Evolutionary conservation across 2,113 vertebrate species (phyloP).

Genomic region (Mustelus asterias): DNA sequence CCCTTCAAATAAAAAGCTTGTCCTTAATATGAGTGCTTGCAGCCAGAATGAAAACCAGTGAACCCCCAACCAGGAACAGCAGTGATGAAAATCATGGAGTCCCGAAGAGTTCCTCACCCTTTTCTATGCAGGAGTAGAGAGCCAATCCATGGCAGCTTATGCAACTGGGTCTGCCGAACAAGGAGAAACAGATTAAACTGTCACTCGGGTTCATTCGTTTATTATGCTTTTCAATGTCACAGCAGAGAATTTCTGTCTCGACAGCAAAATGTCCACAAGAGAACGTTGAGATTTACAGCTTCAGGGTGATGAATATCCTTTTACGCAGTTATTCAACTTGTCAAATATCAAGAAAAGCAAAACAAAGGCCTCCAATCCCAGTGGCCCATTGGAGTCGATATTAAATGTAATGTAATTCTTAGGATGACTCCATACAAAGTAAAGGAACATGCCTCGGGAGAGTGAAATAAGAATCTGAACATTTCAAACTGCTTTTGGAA

Average conservation of each 20-base stretch:
- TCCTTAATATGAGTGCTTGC: no score
- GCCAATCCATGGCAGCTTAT: no score
- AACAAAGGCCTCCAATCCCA: not conserved
- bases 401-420: not conserved
- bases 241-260: not conserved
- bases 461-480: not conserved
- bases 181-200: no score
- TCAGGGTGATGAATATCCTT: not conserved
- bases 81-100: no score
- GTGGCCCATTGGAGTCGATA: not conserved
- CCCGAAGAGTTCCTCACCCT: no score
- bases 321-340: not conserved
- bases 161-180: no score
- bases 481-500: not conserved
- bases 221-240: not conserved
- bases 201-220: no score
- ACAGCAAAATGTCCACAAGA: not conserved
- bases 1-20: no score
- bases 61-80: no score
- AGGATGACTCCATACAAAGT: not conserved
- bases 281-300: not conserved
- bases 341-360: not conserved
- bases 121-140: no score
- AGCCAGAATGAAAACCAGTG: no score
- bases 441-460: not conserved